A percentile compares a stretch with the other conserved stretches of the same genome.
Evolutionary conservation across 92 coral and sea anemone genomes (phyloP).

Genomic region (Porites cylindrica): DNA sequence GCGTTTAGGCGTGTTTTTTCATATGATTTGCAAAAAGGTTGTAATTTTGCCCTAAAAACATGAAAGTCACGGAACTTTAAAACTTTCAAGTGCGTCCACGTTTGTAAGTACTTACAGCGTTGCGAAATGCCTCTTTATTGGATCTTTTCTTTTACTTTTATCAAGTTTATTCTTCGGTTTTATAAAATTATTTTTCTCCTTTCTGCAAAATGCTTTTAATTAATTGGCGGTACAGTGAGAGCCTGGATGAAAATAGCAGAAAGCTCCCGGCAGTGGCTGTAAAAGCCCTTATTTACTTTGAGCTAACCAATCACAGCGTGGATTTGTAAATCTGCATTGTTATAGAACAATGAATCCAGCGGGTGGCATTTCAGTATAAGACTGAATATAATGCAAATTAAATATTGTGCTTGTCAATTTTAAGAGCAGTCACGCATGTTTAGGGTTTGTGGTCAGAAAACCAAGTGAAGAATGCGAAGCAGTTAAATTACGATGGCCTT

Average conservation of each 20-base stretch:
- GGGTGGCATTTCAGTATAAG: neutral
- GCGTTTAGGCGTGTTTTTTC: too few species aligned
- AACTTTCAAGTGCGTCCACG: neutral
- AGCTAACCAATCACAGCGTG: slow-evolving; percentile 1
- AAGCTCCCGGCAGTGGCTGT: neutral
- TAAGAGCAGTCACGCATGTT: neutral
- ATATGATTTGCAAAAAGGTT: neutral
- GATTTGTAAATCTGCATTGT: neutral
- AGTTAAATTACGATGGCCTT: neutral
- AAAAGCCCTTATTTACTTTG: neutral
- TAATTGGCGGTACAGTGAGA: too few species aligned
- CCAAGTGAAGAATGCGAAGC: too few species aligned
- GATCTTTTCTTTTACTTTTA: neutral
- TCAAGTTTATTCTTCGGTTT: neutral
- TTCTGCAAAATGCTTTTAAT: neutral
- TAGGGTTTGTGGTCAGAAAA: too few species aligned
- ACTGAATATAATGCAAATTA: neutral
- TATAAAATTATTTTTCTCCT: too few species aligned
- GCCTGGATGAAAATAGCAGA: too few species aligned
- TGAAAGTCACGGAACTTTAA: slow-evolving; percentile 4
- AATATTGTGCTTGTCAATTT: neutral
- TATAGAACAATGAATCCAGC: neutral
- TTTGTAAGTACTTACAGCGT: neutral
- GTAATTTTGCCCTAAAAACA: neutral
- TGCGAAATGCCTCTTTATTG: neutral